Percentiles rank a stretch among this genome's conserved stretches.
Conservation (phyloP, 2,797 vertebrate species). For the Cacajao melanocephalus region DNA sequence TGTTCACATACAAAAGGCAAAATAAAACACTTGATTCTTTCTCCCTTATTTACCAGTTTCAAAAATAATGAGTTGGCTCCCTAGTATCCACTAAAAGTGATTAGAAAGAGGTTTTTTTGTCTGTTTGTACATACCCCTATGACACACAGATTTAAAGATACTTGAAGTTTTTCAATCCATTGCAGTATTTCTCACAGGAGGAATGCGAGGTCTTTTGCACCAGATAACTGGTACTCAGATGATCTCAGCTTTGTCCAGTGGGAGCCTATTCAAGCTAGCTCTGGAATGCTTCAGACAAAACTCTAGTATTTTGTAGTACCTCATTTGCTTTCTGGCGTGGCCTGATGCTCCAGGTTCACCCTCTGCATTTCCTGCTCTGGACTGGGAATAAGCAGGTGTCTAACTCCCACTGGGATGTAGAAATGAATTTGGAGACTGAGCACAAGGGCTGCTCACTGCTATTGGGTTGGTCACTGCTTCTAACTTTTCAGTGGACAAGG, state of each 20-base stretch:
- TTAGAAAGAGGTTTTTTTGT: neutral
- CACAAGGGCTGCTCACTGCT: neutral
- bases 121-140: neutral
- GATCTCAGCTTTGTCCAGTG: neutral
- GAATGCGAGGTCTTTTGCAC: neutral
- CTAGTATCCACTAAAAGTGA: neutral
- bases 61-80: neutral
- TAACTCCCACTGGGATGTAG: neutral
- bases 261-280: neutral
- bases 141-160: neutral
- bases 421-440: neutral
- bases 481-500: neutral
- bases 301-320: neutral
- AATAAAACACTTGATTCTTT: neutral
- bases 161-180: neutral
- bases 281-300: neutral
- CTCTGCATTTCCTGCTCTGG: neutral
- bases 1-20: neutral
- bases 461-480: neutral
- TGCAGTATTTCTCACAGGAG: neutral
- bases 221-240: neutral
- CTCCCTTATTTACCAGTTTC: neutral
- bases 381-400: neutral
- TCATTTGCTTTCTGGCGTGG: neutral
- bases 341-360: neutral